Evolutionary conservation across 2,797 vertebrate genomes (phyloP).

Genomic region (Rhadinocentrus ornatus): DNA sequence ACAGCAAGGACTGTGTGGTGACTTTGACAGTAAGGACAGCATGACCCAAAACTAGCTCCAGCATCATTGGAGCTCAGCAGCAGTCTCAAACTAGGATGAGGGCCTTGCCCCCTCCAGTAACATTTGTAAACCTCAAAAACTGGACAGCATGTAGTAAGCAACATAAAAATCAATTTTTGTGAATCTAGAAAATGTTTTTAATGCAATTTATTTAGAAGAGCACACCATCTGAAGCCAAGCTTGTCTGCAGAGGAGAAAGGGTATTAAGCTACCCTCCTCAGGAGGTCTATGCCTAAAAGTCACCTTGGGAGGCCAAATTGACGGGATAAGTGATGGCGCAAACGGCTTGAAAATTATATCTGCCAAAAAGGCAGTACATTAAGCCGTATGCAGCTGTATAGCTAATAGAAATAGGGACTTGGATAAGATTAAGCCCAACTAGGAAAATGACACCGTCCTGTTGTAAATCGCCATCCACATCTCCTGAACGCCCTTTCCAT

Average conservation of each 20-base stretch:
- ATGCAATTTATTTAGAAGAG: conserved; percentile 39
- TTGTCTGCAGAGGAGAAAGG: conserved; percentile 45
- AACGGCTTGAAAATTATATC: conserved; percentile 58
- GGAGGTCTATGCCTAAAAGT: conserved; percentile 77
- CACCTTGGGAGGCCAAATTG: conserved; percentile 82
- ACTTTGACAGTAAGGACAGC: conserved; percentile 75
- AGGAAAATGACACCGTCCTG: conserved; percentile 68
- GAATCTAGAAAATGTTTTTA: not conserved
- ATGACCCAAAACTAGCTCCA: conserved; percentile 70
- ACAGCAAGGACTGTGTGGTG: conserved; percentile 52
- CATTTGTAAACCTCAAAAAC: conserved; percentile 11
- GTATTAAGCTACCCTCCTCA: conserved; percentile 53
- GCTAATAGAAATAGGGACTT: conserved; percentile 38
- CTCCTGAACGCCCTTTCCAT: conserved; percentile 69
- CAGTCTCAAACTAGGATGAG: conserved; percentile 36
- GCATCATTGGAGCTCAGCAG: conserved; percentile 51
- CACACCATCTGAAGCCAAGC: conserved; percentile 13
- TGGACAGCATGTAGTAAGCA: not conserved
- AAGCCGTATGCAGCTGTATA: conserved; percentile 29
- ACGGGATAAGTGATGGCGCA: conserved; percentile 77
- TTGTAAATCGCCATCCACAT: conserved; percentile 55
- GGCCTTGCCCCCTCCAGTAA: conserved; percentile 46
- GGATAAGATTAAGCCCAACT: conserved; percentile 44
- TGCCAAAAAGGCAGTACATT: conserved; percentile 37
- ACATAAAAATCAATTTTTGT: conserved; percentile 1